Base-by-base conservation (phyloP, 2,888 invertebrate genomes). In the Dione vanillae region DNA sequence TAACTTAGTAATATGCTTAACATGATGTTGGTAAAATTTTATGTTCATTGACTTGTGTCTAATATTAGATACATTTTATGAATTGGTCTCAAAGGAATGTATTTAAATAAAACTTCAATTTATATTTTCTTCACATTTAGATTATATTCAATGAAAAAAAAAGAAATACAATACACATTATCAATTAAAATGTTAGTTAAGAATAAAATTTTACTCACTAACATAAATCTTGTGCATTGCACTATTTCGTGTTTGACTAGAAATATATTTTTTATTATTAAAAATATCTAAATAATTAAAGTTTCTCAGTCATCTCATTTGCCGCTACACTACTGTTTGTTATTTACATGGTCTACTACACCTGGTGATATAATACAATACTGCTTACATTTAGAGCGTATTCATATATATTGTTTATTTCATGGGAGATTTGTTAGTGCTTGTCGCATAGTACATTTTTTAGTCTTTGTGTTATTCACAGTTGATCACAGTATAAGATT, bases 401-500 rank as follows among this genome's bases (percentile, higher is more conserved):
- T 35, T 49, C 16, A 20, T 20, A 27, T 16, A 16, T 59, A 14
- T 7, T n/a, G 35, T 19, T 61, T 61, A n/a, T n/a, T n/a, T 61
- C 19, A 10, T 61, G 14, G 54, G 20, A 45, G 41, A 1, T 41
- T 59, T 12, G 14, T 56, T 37, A 19, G 67, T 64, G 71, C 70
- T 70, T 70, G 72, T n/a, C 12, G 37, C 43, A 59, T 12, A 49
- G 12, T 54, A 61, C 8, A 45, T 47, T 65, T 51, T 37, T 1
- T 19, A 61, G 27, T 61, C 20, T 16, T 41, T 56, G 14, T 12
- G 12, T 0, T 11, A 71, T 75, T 84, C 83, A 82, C 7, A 76
- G 80, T 84, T 67, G 89, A n/a, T n/a, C n/a, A n/a, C n/a, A n/a
- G n/a, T n/a, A n/a, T 90, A 89, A 89, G 74, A 89, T 90, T 89